Evolutionary conservation across 1,140 invertebrate species (phyloP), one percentile per base, ranked within the genome.

Genomic region (Diorhabda sublineata): DNA sequence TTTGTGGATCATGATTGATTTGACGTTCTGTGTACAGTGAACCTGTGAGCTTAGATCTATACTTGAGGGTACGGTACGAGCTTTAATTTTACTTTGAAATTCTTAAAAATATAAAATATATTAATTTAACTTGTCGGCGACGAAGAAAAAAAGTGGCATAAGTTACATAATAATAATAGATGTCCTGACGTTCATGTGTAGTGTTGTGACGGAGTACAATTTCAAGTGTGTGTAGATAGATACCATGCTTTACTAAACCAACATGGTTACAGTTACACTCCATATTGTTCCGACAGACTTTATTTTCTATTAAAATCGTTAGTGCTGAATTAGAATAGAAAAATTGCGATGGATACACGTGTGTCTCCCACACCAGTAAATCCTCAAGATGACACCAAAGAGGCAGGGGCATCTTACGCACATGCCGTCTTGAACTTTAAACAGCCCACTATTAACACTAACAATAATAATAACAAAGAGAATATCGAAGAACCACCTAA

Each of bases 181-280:
- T 59, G 58, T 67, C 41, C 59, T 64, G 67, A 62, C 60, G 47
- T 68, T 62, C n/a, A 69, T 69, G 68, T 69, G 66, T 67, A 58
- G 52, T 65, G 68, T 64, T 68, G 60, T 68, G 60, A 58, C 43
- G 56, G 45, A 41, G 57, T 57, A 45, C 57, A 58, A 65, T 69
- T 43, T 58, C 60, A 69, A 60, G 57, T 65, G 47, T 47, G 47
- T 68, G 45, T 56, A 47, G 58, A 61, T 61, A 45, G 58, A 57
- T 73, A 67, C 78, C 79, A 79, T 80, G 79, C 78, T 73, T 79
- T 79, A 70, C 64, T 79, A 71, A 78, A 69, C 64, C 72, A 80
- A 75, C 75, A 80, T 80, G 79, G 78, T 80, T 71, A 75, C 69
- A 78, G 78, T 80, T 71, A 74, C 69, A 72, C 69, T 76, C 76